Evolutionary conservation across 92 coral and sea anemone species (phyloP), one percentile per base, ranked within the genome.

Genomic region (Phenganax subtilis): DNA sequence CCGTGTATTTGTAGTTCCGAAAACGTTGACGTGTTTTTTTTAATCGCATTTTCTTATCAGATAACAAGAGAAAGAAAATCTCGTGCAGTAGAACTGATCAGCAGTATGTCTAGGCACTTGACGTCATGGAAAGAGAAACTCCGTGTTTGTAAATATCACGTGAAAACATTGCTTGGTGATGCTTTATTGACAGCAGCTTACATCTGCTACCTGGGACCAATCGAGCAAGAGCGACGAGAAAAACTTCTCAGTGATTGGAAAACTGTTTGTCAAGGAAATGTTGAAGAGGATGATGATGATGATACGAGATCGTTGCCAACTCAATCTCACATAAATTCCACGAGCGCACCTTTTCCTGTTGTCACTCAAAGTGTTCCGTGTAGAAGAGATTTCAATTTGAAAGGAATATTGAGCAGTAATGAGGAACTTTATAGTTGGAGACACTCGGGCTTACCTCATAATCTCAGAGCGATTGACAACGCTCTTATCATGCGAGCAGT

Each of bases 201-300:
- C 53, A 92, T 92, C 8, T 96, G 99, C 59, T 96, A 96, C 84
- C 81, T 92, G n/a, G 99, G 97, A 25, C 93, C 99, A 0, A 87
- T 96, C 30, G 85, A 65, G 14, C 90, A 85, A 7, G 90, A 68
- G 53, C 88, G 90, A 51, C 91, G 99, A 5, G 91, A 87, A 8
- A 91, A 96, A 62, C 92, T 96, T 73, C 91, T 92, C 55, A 30
- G 75, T 65, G 99, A 96, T 65, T 96, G 97, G 99, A 66, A 92
- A 67, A 75, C 86, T 47, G 96, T 90, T 8, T 92, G 99, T 75
- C 91, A 90, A 61, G 97, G 97, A 52, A 84, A 77, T 17, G 59
- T 69, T 53, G 93, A 87, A 6, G 87, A 84, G 8, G 82, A 84
- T 25, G 31, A 56, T 67, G 80, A 84, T 30, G 85, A 84, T 37